Conservation (phyloP, 2,797 vertebrate species). For the Sebastes nivosus region DNA sequence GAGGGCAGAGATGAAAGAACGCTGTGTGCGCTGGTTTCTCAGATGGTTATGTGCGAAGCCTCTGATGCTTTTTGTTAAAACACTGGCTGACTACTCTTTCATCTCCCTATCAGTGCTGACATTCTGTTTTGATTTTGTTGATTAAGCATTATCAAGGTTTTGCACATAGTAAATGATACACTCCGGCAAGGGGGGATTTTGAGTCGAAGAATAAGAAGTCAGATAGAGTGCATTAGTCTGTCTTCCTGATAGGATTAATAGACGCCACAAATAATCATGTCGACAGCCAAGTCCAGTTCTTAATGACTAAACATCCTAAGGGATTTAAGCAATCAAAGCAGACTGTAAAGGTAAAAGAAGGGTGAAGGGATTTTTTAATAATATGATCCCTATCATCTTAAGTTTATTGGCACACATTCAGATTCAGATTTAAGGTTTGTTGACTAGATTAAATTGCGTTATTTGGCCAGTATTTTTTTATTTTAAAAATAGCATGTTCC, state of each 20-base stretch:
- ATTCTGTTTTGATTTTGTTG: slow-evolving; percentile 74
- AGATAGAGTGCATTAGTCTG: slow-evolving; percentile 56
- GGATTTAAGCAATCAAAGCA: slow-evolving; percentile 34
- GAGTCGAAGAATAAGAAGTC: slow-evolving; percentile 54
- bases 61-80: slow-evolving; percentile 59
- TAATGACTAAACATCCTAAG: slow-evolving; percentile 34
- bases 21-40: slow-evolving; percentile 14
- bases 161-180: slow-evolving; percentile 59
- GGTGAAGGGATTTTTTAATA: slow-evolving; percentile 6
- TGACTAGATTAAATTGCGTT: not conserved
- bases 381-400: not conserved
- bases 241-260: slow-evolving; percentile 54
- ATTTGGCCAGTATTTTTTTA: not conserved
- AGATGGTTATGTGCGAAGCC: slow-evolving; percentile 41
- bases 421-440: not conserved
- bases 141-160: slow-evolving; percentile 75
- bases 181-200: slow-evolving; percentile 44
- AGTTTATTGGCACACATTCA: not conserved
- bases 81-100: slow-evolving; percentile 57
- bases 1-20: slow-evolving; percentile 56
- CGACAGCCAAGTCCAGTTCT: slow-evolving; percentile 37
- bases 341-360: slow-evolving; percentile 28
- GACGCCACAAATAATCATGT: slow-evolving; percentile 37
- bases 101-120: slow-evolving; percentile 68
- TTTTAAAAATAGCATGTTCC: not conserved